Percentiles rank a stretch among this genome's conserved stretches.
Evolutionary conservation across 2,113 vertebrate species (phyloP).

Genomic region (Barnardius zonarius): DNA sequence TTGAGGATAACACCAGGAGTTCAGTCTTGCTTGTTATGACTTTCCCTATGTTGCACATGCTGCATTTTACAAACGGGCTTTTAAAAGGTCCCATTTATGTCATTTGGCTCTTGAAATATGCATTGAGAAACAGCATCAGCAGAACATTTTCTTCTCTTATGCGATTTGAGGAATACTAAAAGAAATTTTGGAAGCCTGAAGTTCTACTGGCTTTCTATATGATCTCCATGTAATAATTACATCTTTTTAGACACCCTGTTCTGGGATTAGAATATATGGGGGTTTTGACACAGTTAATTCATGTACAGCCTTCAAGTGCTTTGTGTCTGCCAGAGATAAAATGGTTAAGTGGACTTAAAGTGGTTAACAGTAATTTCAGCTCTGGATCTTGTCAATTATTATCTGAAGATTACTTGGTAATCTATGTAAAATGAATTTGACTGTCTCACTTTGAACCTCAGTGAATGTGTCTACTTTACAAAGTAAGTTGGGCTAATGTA

Average conservation of each 20-base stretch:
- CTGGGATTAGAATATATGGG: neutral
- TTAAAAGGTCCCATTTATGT: neutral
- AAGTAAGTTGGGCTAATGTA: neutral
- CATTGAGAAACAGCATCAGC: neutral
- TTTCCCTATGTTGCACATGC: neutral
- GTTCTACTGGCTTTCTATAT: neutral
- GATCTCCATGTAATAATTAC: neutral
- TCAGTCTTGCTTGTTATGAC: neutral
- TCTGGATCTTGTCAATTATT: neutral
- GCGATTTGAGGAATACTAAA: neutral
- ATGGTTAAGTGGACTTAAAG: neutral
- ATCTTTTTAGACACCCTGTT: neutral
- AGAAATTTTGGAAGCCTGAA: neutral
- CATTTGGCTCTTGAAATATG: neutral
- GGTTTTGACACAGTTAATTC: neutral
- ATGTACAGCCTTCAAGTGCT: neutral
- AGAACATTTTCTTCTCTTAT: neutral
- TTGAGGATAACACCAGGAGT: neutral
- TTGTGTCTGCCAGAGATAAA: neutral
- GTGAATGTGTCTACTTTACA: neutral
- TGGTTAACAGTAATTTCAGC: neutral
- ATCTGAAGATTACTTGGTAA: neutral
- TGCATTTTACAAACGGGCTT: neutral
- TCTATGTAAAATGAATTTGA: neutral
- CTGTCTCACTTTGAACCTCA: neutral